Evolutionary conservation across 2,113 vertebrate genomes (phyloP).

Genomic region (Sisor rabdophorus): DNA sequence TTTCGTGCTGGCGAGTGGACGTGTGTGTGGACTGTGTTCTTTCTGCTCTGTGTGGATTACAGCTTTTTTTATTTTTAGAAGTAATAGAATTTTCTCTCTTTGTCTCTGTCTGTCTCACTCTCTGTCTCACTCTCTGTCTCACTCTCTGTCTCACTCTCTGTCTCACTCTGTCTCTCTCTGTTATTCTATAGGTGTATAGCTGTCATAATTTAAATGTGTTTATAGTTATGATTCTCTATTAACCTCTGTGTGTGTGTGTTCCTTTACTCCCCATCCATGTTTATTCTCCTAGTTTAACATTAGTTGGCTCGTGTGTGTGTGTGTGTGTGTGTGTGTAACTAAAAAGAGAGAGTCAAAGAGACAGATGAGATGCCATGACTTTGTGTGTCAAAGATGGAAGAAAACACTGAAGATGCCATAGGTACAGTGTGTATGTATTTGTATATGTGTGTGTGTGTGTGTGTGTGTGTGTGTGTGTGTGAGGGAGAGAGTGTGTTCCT

Average conservation of each 20-base stretch:
- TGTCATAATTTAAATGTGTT: no score
- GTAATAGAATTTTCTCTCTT: neutral
- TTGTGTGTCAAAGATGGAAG: slow-evolving; percentile 31
- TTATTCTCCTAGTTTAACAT: neutral
- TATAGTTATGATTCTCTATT: neutral
- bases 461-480: slow-evolving; percentile 24
- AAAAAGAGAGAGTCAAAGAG: neutral
- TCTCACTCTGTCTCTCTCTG: neutral
- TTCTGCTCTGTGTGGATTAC: slow-evolving; percentile 18
- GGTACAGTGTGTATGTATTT: slow-evolving; percentile 41
- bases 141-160: neutral
- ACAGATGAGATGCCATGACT: slow-evolving; percentile 5
- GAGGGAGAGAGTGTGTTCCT: slow-evolving; percentile 1
- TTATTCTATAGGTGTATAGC: no score
- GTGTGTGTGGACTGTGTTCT: slow-evolving; percentile 12
- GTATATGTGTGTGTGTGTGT: slow-evolving; percentile 19
- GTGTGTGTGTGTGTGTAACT: slow-evolving; percentile 7
- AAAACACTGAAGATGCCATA: slow-evolving; percentile 45
- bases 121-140: neutral
- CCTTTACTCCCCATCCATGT: neutral
- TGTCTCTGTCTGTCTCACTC: no score
- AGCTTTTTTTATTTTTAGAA: slow-evolving; percentile 1
- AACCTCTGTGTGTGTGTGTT: neutral
- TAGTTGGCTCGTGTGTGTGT: neutral
- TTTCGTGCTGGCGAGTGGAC: slow-evolving; percentile 30